Evolutionary conservation across 1,140 invertebrate genomes (phyloP).

Genomic region (Drosophila santomea): DNA sequence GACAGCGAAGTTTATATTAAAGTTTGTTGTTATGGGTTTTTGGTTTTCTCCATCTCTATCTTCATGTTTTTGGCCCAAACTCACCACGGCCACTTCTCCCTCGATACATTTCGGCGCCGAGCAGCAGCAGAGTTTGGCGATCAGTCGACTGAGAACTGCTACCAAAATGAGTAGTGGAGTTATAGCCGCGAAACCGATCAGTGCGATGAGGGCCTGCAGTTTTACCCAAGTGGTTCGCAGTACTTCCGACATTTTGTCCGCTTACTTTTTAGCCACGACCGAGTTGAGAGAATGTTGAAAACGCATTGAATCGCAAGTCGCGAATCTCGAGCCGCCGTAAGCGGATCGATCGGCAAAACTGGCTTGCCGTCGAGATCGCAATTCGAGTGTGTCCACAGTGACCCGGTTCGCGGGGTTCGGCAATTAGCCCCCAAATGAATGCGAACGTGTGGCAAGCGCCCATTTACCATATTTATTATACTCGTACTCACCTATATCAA

Average conservation of each 20-base stretch:
- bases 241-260: constrained; percentile 27
- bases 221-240: constrained; percentile 9
- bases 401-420: constrained; percentile 17
- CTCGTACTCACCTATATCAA: neutral
- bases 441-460: constrained; percentile 14
- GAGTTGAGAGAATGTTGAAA: constrained; percentile 24
- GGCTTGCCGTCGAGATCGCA: constrained; percentile 19
- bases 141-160: constrained; percentile 25
- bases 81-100: constrained; percentile 66
- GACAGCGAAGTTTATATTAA: neutral
- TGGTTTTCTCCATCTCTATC: neutral
- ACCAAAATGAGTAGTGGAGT: constrained; percentile 33
- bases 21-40: neutral
- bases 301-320: constrained; percentile 20
- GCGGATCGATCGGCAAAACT: constrained; percentile 11
- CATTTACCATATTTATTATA: neutral
- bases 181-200: constrained; percentile 14
- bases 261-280: constrained; percentile 3
- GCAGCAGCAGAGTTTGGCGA: neutral
- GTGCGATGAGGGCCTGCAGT: constrained; percentile 3
- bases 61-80: constrained; percentile 12
- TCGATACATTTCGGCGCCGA: constrained; percentile 11
- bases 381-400: constrained; percentile 1
- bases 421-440: constrained; percentile 14
- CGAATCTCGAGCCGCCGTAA: neutral